phyloP scores from a whole-genome alignment of 2,113 vertebrate species.

The Microcebus jonahi region DNA sequence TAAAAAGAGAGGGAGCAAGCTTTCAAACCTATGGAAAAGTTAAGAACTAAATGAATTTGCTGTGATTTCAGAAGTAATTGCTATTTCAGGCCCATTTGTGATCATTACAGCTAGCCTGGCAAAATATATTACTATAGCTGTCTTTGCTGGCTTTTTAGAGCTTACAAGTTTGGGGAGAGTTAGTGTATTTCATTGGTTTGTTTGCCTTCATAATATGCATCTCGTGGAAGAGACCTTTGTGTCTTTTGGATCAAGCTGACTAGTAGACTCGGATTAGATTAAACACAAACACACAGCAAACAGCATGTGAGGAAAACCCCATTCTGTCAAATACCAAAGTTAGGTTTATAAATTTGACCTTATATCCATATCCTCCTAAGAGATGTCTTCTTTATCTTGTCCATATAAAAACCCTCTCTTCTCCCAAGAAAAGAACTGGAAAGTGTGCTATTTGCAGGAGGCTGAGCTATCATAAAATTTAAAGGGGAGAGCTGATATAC shows the following conservation, averaged over 20 bases:
- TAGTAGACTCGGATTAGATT: not conserved
- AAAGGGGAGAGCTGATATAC: not conserved
- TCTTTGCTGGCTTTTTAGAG: constrained; percentile 46
- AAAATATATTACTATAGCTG: constrained; percentile 50
- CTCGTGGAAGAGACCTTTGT: not conserved
- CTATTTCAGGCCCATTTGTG: constrained; percentile 62
- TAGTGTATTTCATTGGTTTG: not conserved
- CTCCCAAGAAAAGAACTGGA: not conserved
- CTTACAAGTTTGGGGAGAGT: not conserved
- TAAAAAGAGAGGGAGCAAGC: not conserved
- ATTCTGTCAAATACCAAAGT: constrained; percentile 31
- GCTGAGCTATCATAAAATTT: not conserved
- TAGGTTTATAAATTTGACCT: not conserved
- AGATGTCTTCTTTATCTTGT: not conserved
- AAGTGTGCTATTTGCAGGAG: not conserved
- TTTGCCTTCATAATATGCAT: not conserved
- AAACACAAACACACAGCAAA: not conserved
- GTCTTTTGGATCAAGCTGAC: not conserved
- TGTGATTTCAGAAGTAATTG: constrained; percentile 55
- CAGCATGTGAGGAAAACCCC: not conserved
- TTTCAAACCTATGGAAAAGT: constrained; percentile 59
- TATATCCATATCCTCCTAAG: not conserved
- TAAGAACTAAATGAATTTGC: constrained; percentile 49
- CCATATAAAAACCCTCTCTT: not conserved
- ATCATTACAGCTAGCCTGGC: constrained; percentile 48